These are phyloP conservation scores for Delia radicum DNA, from an alignment of 1,140 invertebrate genomes.

Conservation along the genomic window DNA sequence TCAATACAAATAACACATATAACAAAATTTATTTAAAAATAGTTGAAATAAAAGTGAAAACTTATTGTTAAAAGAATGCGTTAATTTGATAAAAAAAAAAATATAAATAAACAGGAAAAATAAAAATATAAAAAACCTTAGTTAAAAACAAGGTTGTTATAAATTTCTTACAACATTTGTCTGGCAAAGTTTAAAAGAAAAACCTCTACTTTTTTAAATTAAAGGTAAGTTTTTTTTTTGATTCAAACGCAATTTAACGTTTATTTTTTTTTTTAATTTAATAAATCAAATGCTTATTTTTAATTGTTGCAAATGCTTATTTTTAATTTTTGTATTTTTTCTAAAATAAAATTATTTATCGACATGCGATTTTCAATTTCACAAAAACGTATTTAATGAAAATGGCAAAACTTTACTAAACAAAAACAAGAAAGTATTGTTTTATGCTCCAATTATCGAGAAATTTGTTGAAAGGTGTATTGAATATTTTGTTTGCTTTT, in stretches of 20 bases:
- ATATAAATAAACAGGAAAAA: background rate
- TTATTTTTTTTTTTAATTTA: no score
- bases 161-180: background rate
- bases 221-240: background rate
- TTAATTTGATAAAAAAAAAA: background rate
- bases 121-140: background rate
- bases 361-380: slow-evolving; percentile 11
- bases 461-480: slow-evolving; percentile 19
- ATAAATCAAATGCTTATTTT: no score
- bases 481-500: background rate
- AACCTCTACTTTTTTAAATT: background rate
- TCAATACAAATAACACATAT: background rate
- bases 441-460: slow-evolving; percentile 21
- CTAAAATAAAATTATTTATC: background rate
- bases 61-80: background rate
- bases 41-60: background rate
- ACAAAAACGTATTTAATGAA: background rate
- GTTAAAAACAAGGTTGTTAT: background rate
- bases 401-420: background rate
- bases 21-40: background rate
- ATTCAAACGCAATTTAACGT: background rate
- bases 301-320: background rate
- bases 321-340: background rate
- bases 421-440: background rate
- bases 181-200: background rate